Percentiles rank a stretch among this genome's conserved stretches.
These are phyloP conservation scores for Apis cerana DNA, from an alignment of 1,140 invertebrate species.

Conservation along the genomic window DNA sequence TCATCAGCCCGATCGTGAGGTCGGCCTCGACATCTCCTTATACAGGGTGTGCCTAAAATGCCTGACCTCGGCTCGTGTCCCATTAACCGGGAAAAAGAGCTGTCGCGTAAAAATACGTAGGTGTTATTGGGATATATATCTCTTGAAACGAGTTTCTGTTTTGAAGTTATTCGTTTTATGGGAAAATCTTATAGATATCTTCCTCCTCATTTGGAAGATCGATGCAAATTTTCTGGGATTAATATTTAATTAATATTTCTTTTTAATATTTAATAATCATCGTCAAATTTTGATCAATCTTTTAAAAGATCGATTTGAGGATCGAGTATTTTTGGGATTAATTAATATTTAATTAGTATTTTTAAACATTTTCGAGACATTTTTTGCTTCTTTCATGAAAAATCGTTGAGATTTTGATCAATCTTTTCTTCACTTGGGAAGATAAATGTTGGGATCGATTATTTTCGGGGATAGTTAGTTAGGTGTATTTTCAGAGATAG, in stretches of 20 bases:
- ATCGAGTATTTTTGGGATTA: no score
- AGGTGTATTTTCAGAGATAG: neutral
- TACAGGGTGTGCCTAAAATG: slow-evolving; percentile 43
- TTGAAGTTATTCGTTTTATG: no score
- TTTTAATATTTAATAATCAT: no score
- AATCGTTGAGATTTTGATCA: neutral
- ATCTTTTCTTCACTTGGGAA: neutral
- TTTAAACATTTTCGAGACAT: no score
- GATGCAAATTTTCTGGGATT: no score
- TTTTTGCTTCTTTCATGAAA: neutral
- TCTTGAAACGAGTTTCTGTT: neutral
- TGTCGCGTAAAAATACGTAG: neutral
- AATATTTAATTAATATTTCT: no score
- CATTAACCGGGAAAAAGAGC: neutral
- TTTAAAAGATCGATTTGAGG: no score
- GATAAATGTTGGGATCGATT: neutral
- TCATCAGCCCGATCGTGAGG: slow-evolving; percentile 63
- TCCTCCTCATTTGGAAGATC: no score
- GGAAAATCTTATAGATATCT: no score
- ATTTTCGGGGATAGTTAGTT: neutral
- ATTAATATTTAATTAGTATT: no score
- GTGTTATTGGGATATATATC: neutral
- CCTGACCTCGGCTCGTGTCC: neutral
- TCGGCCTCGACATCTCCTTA: slow-evolving; percentile 43
- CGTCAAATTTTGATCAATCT: no score